Evolutionary conservation across 2,113 vertebrate species (phyloP), one percentile per base, ranked within the genome.

Genomic region (Cheilinus undulatus): DNA sequence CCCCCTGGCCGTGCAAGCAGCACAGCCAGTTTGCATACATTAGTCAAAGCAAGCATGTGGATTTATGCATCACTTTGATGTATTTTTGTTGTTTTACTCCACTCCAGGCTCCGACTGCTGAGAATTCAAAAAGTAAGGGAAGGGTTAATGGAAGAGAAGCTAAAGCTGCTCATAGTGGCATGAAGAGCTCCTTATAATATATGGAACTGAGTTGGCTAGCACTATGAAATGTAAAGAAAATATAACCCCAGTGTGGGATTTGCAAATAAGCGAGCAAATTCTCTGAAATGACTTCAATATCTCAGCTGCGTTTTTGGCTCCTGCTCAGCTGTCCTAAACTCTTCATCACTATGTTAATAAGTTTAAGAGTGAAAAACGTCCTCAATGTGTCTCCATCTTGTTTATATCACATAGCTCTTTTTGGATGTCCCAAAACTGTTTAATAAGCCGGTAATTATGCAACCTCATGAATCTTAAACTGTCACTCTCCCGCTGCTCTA

Each of bases 21-120:
- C 38, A 46, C 60, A 76, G 64, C 57, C 70, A 57, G 69, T 85
- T 72, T 85, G 80, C 70, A 71, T 80, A 66, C 68, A 78, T 83
- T 78, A 76, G 73, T 65, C 69, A 77, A 78, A 73, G 80, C 84
- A 50, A 64, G 23, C 46, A 77, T 87, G 69, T 78, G 78, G 78
- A 79, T 85, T 81, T 52, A 66, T 83, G 74, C 69, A 73, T 60
- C 66, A 61, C 86, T 90, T 89, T 88, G 76, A 86, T 80, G 87
- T 76, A 50, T 76, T 87, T 80, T 80, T 85, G 73, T 89, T 3
- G 8, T 85, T 88, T 61, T 79, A 51, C 69, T 58, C 68, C 43
- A 56, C 77, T 76, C 19, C 2, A 30, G 30, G 67, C 65, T 67
- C 19, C 54, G 27, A 14, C 27, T 66, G 69, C 30, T 61, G 49